These are phyloP conservation scores for Malacosoma neustria DNA, from an alignment of 2,888 invertebrate species.

Conservation along the genomic window DNA sequence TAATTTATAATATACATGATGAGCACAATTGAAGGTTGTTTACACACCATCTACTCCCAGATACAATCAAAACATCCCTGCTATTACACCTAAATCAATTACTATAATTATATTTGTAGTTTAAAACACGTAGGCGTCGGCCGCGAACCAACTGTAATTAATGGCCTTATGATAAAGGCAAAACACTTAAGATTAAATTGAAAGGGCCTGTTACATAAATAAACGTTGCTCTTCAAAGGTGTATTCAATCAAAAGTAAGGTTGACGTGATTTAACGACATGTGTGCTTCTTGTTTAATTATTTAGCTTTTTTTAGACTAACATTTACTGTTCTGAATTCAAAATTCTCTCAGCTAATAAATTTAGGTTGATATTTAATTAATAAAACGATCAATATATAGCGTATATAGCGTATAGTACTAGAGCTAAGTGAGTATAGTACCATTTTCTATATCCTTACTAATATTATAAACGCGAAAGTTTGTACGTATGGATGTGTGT, in stretches of 20 bases:
- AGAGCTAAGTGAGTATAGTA: too few relatives aligned
- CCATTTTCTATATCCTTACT: too few relatives aligned
- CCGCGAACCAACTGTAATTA: conserved; percentile 50
- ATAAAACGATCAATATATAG: too few relatives aligned
- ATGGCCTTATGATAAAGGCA: conserved; percentile 56
- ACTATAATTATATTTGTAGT: conserved; percentile 58
- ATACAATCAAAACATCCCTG: conserved; percentile 41
- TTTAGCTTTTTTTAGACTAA: too few relatives aligned
- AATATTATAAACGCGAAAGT: too few relatives aligned
- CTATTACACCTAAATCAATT: conserved; percentile 69
- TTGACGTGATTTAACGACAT: too few relatives aligned
- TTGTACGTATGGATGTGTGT: too few relatives aligned
- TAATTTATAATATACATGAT: conserved; percentile 10
- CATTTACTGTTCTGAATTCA: too few relatives aligned
- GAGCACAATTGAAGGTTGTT: conserved; percentile 36
- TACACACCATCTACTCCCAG: conserved; percentile 41
- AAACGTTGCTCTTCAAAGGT: conserved; percentile 28
- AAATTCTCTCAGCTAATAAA: too few relatives aligned
- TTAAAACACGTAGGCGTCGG: conserved; percentile 46
- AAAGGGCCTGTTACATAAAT: conserved; percentile 42
- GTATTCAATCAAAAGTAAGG: conserved; percentile 32
- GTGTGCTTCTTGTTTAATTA: too few relatives aligned
- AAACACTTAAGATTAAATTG: conserved; percentile 65
- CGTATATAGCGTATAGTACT: too few relatives aligned
- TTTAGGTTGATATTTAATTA: too few relatives aligned